These are phyloP conservation scores for Ginglymostoma cirratum DNA, from an alignment of 2,113 vertebrate species.

Conservation along the genomic window DNA sequence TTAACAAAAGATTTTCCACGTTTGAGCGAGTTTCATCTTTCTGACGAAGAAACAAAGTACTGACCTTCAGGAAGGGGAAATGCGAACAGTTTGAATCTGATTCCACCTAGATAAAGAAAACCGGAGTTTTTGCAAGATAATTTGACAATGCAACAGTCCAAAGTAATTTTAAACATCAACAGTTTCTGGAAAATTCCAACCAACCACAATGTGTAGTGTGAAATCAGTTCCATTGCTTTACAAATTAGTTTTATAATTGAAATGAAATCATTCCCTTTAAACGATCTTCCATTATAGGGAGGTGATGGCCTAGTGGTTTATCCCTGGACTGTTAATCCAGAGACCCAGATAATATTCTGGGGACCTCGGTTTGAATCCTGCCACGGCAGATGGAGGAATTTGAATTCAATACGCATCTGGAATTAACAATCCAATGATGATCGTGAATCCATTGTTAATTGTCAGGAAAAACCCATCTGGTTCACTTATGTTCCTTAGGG, in stretches of 20 bases:
- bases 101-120: not conserved
- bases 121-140: not conserved
- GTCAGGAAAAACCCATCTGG: too few relatives aligned
- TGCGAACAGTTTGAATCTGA: not conserved
- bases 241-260: slow-evolving; percentile 16
- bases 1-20: not conserved
- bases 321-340: too few relatives aligned
- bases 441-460: too few relatives aligned
- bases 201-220: not conserved
- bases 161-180: not conserved
- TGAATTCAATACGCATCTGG: too few relatives aligned
- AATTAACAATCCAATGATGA: too few relatives aligned
- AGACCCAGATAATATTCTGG: too few relatives aligned
- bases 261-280: not conserved
- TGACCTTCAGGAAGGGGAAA: not conserved
- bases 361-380: too few relatives aligned
- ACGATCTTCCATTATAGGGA: not conserved
- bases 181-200: not conserved
- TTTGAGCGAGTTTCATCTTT: not conserved
- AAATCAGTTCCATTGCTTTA: not conserved
- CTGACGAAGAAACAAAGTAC: not conserved
- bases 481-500: too few relatives aligned
- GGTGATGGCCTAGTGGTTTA: not conserved
- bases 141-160: not conserved
- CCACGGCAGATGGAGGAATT: too few relatives aligned